A percentile compares a stretch with the other conserved stretches of the same genome.
Conservation (phyloP, 1,140 invertebrate species). For the roundworm (Caenorhabditis elegans) region DNA sequence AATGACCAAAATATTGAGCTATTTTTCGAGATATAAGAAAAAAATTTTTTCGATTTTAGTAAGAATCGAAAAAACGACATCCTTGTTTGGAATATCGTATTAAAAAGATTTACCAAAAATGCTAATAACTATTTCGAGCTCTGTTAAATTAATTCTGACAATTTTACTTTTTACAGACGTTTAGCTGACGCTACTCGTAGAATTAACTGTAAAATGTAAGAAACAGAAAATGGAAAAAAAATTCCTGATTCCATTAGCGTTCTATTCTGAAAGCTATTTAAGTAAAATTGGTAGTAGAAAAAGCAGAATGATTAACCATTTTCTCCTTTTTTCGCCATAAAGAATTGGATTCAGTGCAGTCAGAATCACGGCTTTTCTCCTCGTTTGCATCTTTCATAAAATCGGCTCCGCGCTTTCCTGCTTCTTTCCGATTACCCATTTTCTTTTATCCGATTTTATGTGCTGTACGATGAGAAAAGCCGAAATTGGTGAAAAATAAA, state of each 20-base stretch:
- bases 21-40: too few relatives aligned
- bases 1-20: too few relatives aligned
- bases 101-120: too few relatives aligned
- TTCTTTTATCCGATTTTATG: conserved; percentile 19
- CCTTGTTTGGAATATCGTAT: too few relatives aligned
- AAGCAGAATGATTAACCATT: not conserved
- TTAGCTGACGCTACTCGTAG: too few relatives aligned
- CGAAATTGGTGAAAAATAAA: not conserved
- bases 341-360: not conserved
- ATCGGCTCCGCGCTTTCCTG: not conserved
- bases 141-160: too few relatives aligned
- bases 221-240: not conserved
- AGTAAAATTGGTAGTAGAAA: not conserved
- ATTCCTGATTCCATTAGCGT: not conserved
- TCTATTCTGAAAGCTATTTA: not conserved
- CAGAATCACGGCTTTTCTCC: not conserved
- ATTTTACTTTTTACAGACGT: too few relatives aligned
- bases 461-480: not conserved
- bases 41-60: too few relatives aligned
- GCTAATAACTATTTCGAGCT: too few relatives aligned
- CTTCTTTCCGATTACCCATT: not conserved
- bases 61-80: too few relatives aligned
- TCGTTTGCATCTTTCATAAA: conserved; percentile 5
- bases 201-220: too few relatives aligned
- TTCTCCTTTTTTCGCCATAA: not conserved